Percentiles rank a stretch among this genome's conserved stretches.
Conservation (phyloP, 2,113 vertebrate species). For the Microcebus jonahi region DNA sequence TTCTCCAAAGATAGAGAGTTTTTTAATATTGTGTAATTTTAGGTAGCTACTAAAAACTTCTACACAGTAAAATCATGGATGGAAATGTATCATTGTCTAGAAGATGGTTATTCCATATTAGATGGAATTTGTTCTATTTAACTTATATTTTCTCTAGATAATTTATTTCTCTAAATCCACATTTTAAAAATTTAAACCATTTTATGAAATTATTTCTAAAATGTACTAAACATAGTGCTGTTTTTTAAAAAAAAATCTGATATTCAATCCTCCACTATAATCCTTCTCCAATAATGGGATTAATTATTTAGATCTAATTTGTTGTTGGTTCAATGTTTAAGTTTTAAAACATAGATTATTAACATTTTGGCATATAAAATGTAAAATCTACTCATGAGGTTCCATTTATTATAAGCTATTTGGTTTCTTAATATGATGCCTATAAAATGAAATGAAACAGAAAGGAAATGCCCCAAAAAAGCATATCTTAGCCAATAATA, state of each 20-base stretch:
- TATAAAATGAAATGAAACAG: conserved; percentile 3
- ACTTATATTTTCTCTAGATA: not conserved
- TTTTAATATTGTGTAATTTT: not conserved
- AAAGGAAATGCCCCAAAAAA: not conserved
- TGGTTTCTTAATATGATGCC: not conserved
- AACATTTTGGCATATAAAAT: conserved; percentile 31
- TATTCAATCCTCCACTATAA: not conserved
- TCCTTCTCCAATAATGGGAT: not conserved
- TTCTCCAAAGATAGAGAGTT: not conserved
- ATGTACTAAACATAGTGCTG: not conserved
- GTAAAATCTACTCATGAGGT: not conserved
- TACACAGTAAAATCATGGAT: not conserved
- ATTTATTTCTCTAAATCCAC: not conserved
- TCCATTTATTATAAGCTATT: conserved; percentile 17
- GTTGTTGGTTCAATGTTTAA: not conserved
- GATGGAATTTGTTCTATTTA: not conserved
- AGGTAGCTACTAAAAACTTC: not conserved
- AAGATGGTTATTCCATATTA: not conserved
- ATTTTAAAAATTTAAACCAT: not conserved
- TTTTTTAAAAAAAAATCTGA: not conserved
- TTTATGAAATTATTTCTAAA: conserved; percentile 9
- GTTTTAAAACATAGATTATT: conserved; percentile 33
- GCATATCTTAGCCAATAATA: not conserved
- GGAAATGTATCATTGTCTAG: conserved; percentile 16
- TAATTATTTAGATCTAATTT: conserved; percentile 35